Base-by-base conservation (phyloP, 2,888 invertebrate species). In the Eledona agricola region DNA sequence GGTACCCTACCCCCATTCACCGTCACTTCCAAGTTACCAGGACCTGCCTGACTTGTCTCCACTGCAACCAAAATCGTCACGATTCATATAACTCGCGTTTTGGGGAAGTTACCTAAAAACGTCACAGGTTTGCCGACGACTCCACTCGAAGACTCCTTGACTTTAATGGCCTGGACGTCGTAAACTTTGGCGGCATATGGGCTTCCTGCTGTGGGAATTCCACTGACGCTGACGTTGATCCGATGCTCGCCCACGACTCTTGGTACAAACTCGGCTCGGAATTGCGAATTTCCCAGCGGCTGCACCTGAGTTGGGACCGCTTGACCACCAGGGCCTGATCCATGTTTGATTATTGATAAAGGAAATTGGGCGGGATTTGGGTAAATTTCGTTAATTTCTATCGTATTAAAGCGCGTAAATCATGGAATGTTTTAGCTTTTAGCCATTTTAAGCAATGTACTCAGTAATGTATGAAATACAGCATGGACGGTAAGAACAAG, bases 1-100 rank as follows among this genome's bases (percentile, higher is more conserved):
- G 97, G 96, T 17, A 98, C 96, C 55, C 95, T 85, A 0, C 98
- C 98, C 3, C 96, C 96, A 72, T 99, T 98, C 15, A 99, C 97
- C 0, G 96, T 96, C 51, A 99, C 98, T 77, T 99, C 98, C 26
- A 99, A 80, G 77, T 99, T 98, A 11, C 99, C 99, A 0, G 98
- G 96, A 9, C 98, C 99, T 2, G 98, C 98, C 76, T 96, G 93
- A 72, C 95, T 93, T 6, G 98, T 98, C 78, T 99, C 98, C 73
- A 99, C 95, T 92, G 70, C 4, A 25, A 38, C 5, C 4, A 17
- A 29, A 23, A 47, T 26, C n/a, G n/a, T n/a, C 13, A 3, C 4
- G 1, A 15, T 4, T 51, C 16, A 7, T 9, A 9, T 11, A 15
- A 32, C 9, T 9, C 9, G 12, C 17, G 32, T 19, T 17, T 5